Conservation (phyloP, 2,797 vertebrate genomes). For the Danio albolineatus region DNA sequence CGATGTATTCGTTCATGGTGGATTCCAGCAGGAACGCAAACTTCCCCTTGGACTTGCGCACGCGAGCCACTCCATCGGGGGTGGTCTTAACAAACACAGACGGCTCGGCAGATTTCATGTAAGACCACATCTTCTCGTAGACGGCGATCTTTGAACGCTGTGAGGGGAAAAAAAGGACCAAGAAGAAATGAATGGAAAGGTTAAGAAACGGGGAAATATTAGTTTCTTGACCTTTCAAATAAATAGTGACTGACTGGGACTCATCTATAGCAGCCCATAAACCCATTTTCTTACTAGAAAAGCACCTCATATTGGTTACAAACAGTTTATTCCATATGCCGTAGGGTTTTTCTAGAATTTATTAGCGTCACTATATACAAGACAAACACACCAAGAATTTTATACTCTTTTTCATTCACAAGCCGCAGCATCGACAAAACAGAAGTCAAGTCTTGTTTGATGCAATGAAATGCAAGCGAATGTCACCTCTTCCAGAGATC, state of each 20-base stretch:
- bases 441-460: background rate
- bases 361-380: background rate
- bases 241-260: background rate
- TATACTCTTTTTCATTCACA: background rate
- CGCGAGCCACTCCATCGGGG: conserved; percentile 95
- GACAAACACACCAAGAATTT: no score
- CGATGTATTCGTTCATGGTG: conserved; percentile 99
- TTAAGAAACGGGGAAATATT: background rate
- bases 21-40: conserved; percentile 99
- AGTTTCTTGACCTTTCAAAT: background rate
- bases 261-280: background rate
- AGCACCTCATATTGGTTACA: background rate
- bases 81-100: conserved; percentile 99
- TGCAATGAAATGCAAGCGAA: background rate
- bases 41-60: conserved; percentile 99
- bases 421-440: background rate
- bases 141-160: conserved; percentile 95
- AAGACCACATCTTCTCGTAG: conserved; percentile 99
- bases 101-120: conserved; percentile 99
- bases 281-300: background rate
- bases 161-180: background rate
- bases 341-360: background rate
- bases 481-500: background rate
- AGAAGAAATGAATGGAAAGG: background rate
- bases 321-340: background rate